phyloP scores from a whole-genome alignment of 2,113 vertebrate species.

The Microtus pennsylvanicus region DNA sequence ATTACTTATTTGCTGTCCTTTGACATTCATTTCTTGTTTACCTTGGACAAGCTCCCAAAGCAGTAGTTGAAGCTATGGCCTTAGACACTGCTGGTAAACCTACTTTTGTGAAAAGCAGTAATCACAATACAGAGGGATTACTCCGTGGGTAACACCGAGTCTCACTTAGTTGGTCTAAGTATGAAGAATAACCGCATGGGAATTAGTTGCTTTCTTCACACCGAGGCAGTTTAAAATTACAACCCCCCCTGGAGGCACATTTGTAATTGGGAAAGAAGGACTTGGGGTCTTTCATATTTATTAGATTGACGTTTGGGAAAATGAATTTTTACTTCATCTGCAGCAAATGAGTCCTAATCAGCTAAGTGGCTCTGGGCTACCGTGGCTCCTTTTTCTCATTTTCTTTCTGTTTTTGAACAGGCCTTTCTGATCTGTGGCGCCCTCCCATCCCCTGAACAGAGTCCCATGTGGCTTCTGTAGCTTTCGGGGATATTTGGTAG shows the following conservation, averaged over 20 bases:
- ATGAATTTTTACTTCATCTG: slow-evolving; percentile 73
- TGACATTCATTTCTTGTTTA: slow-evolving; percentile 41
- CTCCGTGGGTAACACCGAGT: slow-evolving; percentile 17
- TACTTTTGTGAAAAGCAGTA: slow-evolving; percentile 43
- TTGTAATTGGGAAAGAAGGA: slow-evolving; percentile 74
- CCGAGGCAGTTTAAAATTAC: slow-evolving; percentile 67
- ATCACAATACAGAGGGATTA: slow-evolving; percentile 33
- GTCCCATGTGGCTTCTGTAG: neutral
- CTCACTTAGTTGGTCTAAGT: slow-evolving; percentile 64
- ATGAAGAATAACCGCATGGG: slow-evolving; percentile 59
- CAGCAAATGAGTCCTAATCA: slow-evolving; percentile 67
- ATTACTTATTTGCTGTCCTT: neutral
- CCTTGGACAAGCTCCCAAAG: neutral
- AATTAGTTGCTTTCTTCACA: slow-evolving; percentile 66
- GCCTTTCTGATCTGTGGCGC: neutral
- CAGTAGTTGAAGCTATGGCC: slow-evolving; percentile 35
- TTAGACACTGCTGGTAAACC: slow-evolving; percentile 45
- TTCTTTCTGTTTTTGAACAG: slow-evolving; percentile 31
- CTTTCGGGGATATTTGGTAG: neutral
- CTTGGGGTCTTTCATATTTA: slow-evolving; percentile 60
- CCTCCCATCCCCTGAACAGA: neutral
- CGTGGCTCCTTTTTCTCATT: slow-evolving; percentile 9
- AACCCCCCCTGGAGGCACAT: slow-evolving; percentile 62
- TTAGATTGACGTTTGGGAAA: slow-evolving; percentile 73
- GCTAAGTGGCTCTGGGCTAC: slow-evolving; percentile 65